Evolutionary conservation across 1,140 invertebrate species (phyloP), one percentile per base, ranked within the genome.

Genomic region (Eupristina koningsbergeri): DNA sequence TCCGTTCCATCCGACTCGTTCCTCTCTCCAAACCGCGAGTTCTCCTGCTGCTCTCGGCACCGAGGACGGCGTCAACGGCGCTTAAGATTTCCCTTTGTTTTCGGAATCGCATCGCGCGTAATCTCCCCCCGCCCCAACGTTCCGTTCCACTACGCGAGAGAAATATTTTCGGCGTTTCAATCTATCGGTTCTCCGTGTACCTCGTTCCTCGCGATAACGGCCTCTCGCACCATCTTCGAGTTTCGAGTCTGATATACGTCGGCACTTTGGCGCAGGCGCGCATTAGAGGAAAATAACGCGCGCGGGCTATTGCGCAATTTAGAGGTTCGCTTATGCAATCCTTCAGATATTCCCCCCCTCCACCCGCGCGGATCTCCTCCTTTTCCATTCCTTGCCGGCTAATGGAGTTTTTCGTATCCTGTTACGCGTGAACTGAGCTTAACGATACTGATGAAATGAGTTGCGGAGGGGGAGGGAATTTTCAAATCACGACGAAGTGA

Each of bases 281-380:
- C 17, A n/a, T 11, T 15, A 0, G 22, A 41, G 67, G 81, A 80
- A 86, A 81, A 39, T 39, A 31, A 34, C 79, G 78, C 78, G 78
- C 78, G 83, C 73, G 41, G 34, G n/a, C 22, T 81, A 81, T 86
- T 86, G 75, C 76, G 83, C 83, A 84, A 71, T 81, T n/a, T 85
- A 63, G 82, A 64, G 29, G 78, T 74, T 63, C 53, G 63, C 80
- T 86, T 80, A 78, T 82, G 58, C 78, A 67, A 76, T 86, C 39
- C 74, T 45, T 45, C 75, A 34, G 22, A 26, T 58, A 58, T 13
- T 58, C 53, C 9, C 53, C 1, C 53, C 53, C 53, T n/a, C n/a
- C n/a, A n/a, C n/a, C 50, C 15, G 3, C 53, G 22, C 53, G 53
- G 1, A 22, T 19, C 53, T 19, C 19, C 26, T 22, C 26, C 26